Base-by-base conservation (phyloP, 2,888 invertebrate species). In the Dasysyrphus albostriatus region DNA sequence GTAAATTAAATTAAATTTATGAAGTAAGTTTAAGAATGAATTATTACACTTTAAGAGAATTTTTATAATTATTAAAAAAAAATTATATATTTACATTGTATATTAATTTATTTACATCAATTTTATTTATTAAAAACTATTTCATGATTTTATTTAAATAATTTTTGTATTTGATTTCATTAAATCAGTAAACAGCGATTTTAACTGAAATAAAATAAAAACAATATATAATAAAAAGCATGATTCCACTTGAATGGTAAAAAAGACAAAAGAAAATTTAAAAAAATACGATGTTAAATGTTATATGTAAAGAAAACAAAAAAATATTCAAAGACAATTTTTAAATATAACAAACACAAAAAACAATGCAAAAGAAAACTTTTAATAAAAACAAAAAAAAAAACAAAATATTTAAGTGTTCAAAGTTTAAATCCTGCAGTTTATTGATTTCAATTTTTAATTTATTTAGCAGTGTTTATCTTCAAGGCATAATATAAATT, bases 1-100 rank as follows among this genome's bases (percentile, higher is more conserved):
- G 90, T 90, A 90, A 90, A 90, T 88, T 89, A 90, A 79, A 87
- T 82, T 77, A 87, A 73, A 88, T 88, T 85, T 80, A 88, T 84
- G 85, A 88, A 69, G 83, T 83, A 88, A 83, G 72, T 88, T 88
- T 88, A 88, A 88, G 83, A 85, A 88, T 81, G 77, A 88, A 84
- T 88, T 88, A 84, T 88, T 88, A 88, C 73, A 88, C 69, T 78
- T 84, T 84, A 84, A 84, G 84, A 88, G 77, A 84, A 88, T 84
- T 88, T 84, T 88, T 81, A 84, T 84, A 84, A 88, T 88, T 84
- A 84, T 84, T 84, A 88, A 81, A 54, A 81, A 54, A 24, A 81
- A 88, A 84, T 81, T 84, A 84, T 88, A 88, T 88, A 88, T 84
- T 84, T 84, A 84, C 80, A 81, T 67, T 85, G 83, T 84, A 88